A percentile compares a stretch with the other conserved stretches of the same genome.
These are phyloP conservation scores for Ageneiosus marmoratus DNA, from an alignment of 2,113 vertebrate species.

Conservation along the genomic window DNA sequence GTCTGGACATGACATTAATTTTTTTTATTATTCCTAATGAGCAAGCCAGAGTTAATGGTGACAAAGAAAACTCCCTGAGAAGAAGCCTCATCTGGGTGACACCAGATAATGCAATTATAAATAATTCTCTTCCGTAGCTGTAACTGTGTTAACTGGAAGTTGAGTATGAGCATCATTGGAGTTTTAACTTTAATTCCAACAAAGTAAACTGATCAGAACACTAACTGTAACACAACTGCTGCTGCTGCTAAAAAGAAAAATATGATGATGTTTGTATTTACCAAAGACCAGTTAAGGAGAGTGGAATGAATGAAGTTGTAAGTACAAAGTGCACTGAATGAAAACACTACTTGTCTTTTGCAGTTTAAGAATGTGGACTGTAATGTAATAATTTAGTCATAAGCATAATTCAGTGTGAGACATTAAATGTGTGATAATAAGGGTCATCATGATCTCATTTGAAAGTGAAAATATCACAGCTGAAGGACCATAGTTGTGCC, in stretches of 20 bases:
- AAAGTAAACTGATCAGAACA: neutral
- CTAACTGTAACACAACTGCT: neutral
- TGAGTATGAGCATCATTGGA: neutral
- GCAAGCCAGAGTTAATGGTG: neutral
- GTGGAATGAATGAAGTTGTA: too few relatives aligned
- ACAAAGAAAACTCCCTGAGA: neutral
- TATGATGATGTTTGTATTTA: neutral
- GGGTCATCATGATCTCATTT: constrained; percentile 30
- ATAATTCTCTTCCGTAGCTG: neutral
- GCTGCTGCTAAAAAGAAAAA: neutral
- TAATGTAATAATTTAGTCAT: neutral
- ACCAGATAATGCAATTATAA: neutral
- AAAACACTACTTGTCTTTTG: neutral
- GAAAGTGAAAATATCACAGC: constrained; percentile 28
- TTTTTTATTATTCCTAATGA: neutral
- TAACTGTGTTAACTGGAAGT: neutral
- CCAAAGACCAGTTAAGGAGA: neutral
- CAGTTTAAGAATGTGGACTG: constrained; percentile 2
- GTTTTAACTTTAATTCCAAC: neutral
- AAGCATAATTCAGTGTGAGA: neutral
- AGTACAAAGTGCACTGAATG: too few relatives aligned
- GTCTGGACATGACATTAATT: too few relatives aligned
- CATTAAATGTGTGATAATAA: neutral
- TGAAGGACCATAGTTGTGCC: constrained; percentile 31
- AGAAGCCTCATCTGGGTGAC: neutral